Evolutionary conservation across 2,888 invertebrate species (phyloP).

Genomic region (Watsonalla binaria): DNA sequence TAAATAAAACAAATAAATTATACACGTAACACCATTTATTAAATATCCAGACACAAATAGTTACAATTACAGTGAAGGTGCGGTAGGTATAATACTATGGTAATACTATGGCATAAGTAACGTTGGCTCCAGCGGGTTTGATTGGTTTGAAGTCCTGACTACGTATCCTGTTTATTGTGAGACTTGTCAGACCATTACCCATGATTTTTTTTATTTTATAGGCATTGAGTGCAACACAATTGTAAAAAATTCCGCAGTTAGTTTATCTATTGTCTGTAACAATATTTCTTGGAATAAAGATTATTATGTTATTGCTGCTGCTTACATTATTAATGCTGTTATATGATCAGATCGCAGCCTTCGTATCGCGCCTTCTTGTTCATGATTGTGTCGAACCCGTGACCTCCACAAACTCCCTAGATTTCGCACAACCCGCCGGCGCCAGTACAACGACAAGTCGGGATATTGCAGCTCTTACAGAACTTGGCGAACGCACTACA

Average conservation of each 20-base stretch:
- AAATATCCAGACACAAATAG: conserved; percentile 15
- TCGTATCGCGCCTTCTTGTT: background rate
- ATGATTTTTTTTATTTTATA: too few species aligned
- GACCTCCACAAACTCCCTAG: background rate
- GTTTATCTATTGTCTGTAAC: too few species aligned
- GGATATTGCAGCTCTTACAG: background rate
- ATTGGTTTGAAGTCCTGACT: too few species aligned
- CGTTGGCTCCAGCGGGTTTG: background rate
- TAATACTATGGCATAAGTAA: background rate
- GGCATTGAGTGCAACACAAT: too few species aligned
- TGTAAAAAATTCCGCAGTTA: too few species aligned
- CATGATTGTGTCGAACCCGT: background rate
- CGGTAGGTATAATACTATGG: conserved; percentile 7
- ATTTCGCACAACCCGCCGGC: background rate
- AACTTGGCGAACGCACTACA: background rate
- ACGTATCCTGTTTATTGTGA: too few species aligned
- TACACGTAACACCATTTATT: conserved; percentile 39
- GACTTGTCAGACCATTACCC: too few species aligned
- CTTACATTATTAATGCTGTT: too few species aligned
- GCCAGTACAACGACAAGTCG: background rate
- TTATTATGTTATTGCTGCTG: too few species aligned
- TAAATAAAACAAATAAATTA: conserved; percentile 8
- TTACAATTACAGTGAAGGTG: conserved; percentile 12
- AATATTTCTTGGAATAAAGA: too few species aligned
- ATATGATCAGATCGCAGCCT: background rate